Conservation (phyloP, 2,113 vertebrate species). For the Sclerurus mexicanus region DNA sequence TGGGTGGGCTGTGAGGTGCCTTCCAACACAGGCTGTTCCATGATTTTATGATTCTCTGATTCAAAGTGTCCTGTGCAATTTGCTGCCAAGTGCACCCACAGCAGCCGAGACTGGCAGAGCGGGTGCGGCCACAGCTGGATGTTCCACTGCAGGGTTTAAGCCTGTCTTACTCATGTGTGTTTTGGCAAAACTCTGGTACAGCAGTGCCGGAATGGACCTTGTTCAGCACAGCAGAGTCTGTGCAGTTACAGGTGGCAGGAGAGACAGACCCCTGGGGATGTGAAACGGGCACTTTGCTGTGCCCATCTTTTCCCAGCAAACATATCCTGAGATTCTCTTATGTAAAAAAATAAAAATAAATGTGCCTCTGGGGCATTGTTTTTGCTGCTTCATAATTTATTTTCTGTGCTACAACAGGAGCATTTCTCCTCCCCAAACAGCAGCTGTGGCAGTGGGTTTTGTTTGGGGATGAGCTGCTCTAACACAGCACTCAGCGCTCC, state of each 20-base stretch:
- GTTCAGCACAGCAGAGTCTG: neutral
- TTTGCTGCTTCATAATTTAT: neutral
- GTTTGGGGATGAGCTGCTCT: neutral
- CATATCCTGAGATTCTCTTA: fast-evolving
- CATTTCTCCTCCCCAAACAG: neutral
- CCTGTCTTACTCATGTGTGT: neutral
- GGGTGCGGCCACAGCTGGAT: fast-evolving
- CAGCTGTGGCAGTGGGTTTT: neutral
- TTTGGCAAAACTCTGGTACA: neutral
- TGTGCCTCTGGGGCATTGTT: neutral
- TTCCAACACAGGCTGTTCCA: neutral
- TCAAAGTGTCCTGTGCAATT: neutral
- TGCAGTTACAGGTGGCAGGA: fast-evolving
- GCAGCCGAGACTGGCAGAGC: neutral
- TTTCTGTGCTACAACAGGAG: neutral
- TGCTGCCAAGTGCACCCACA: neutral
- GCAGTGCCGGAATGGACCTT: fast-evolving
- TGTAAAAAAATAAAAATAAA: fast-evolving
- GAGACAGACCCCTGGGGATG: fast-evolving
- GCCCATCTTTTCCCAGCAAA: neutral
- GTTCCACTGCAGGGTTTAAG: neutral
- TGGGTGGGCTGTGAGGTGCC: fast-evolving
- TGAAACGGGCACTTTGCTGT: fast-evolving
- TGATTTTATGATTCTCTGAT: fast-evolving
- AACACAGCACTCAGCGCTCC: neutral